phyloP scores from a whole-genome alignment of 2,888 invertebrate species.

The Amiota minor region DNA sequence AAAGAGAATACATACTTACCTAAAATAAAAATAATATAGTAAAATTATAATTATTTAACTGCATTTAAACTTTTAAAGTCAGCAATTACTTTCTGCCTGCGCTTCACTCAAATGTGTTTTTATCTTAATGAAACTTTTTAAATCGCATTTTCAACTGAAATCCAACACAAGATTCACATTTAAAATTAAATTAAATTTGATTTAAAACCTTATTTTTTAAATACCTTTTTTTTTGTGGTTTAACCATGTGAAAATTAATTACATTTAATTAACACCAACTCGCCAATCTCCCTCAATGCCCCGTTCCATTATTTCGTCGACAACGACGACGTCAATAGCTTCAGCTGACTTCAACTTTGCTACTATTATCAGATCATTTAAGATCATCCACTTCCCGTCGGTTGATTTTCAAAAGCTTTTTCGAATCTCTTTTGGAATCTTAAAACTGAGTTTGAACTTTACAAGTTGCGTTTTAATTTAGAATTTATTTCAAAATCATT shows the following conservation, averaged over 20 bases:
- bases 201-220: neutral
- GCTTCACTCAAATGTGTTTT: neutral
- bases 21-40: no score
- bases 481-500: slow-evolving; percentile 4
- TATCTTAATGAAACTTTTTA: slow-evolving; percentile 24
- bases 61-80: slow-evolving; percentile 1
- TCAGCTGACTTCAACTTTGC: no score
- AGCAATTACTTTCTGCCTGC: slow-evolving; percentile 15
- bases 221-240: neutral
- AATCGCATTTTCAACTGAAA: slow-evolving; percentile 21
- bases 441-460: neutral
- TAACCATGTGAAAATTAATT: slow-evolving; percentile 41
- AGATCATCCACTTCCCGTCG: no score
- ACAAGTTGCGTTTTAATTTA: slow-evolving; percentile 23
- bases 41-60: neutral
- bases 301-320: neutral
- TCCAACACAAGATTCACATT: slow-evolving; percentile 17
- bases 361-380: no score
- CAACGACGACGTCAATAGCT: neutral
- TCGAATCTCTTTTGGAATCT: no score
- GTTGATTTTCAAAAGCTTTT: no score
- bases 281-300: neutral
- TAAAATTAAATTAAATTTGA: slow-evolving; percentile 7
- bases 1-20: no score
- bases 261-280: slow-evolving; percentile 35